phyloP scores from a whole-genome alignment of 2,113 vertebrate species.

The Oryctolagus cuniculus region mOryCun1.1 NC_091434.1:152208001-152208500 shows the following conservation, averaged over 20 bases:
- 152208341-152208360: not conserved
- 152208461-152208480: slow-evolving; percentile 40
- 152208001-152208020: slow-evolving; percentile 50
- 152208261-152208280: not conserved
- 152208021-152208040: slow-evolving; percentile 63
- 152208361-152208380: not conserved
- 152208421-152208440: not conserved
- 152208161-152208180: not conserved
- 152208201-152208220: not conserved
- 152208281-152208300: not conserved
- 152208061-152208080: slow-evolving; percentile 8
- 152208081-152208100: slow-evolving; percentile 43
- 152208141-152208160: not conserved
- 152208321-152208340: not conserved
- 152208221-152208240: not conserved
- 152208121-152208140: not conserved
- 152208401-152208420: not conserved
- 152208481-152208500: slow-evolving; percentile 20
- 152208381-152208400: not conserved
- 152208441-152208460: not conserved
- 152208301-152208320: not conserved
- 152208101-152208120: not conserved
- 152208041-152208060: slow-evolving; percentile 58
- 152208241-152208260: not conserved
- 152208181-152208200: not conserved